These are phyloP conservation scores for Salarias fasciatus DNA, from an alignment of 2,797 vertebrate species.

Conservation along the genomic window DNA sequence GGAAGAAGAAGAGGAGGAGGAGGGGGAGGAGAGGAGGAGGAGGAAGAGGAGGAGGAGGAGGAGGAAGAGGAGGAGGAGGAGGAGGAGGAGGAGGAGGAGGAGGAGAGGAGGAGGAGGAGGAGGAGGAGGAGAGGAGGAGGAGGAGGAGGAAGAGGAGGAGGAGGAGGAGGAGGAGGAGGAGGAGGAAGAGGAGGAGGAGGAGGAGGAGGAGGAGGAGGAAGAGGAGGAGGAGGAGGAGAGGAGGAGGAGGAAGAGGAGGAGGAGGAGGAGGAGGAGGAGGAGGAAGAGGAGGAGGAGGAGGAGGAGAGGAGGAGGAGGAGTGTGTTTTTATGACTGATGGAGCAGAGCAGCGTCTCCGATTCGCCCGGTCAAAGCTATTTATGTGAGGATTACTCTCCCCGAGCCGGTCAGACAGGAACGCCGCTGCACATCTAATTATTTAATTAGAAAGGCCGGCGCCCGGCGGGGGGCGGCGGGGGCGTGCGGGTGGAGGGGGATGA, in stretches of 20 bases:
- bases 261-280: no score
- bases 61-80: no score
- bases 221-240: not conserved
- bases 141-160: no score
- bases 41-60: no score
- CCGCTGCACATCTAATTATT: slow-evolving; percentile 99
- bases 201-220: not conserved
- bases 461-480: slow-evolving; percentile 78
- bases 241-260: not conserved
- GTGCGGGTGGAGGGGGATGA: slow-evolving; percentile 76
- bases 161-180: not conserved
- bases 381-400: slow-evolving; percentile 98
- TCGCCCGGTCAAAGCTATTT: slow-evolving; percentile 94
- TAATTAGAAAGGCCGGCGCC: slow-evolving; percentile 94
- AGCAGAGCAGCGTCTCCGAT: slow-evolving; percentile 60
- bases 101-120: no score
- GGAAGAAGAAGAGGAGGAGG: no score
- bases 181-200: rapidly evolving
- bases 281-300: not conserved
- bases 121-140: no score
- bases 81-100: no score
- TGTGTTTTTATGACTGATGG: not conserved
- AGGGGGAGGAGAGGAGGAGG: no score
- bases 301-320: not conserved
- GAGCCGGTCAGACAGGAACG: slow-evolving; percentile 93